Percentiles rank a stretch among this genome's conserved stretches.
phyloP scores from a whole-genome alignment of 2,113 vertebrate species.

The Lanius ludovicianus region DNA sequence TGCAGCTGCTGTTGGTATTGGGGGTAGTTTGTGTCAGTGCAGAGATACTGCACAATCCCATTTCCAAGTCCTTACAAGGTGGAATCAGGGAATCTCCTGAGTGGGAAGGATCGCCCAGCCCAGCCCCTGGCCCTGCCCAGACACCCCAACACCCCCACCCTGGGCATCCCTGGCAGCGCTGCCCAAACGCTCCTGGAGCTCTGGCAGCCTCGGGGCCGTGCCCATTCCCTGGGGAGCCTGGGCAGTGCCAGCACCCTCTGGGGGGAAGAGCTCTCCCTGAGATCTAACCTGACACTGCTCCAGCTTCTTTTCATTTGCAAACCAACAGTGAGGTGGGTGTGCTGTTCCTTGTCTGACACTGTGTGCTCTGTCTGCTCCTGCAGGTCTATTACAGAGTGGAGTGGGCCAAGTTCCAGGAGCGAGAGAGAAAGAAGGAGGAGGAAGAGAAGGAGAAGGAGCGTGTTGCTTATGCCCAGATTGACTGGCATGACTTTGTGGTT shows the following conservation, averaged over 20 bases:
- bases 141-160: accelerated
- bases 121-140: background rate
- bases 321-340: accelerated
- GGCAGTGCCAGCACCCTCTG: background rate
- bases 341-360: background rate
- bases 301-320: background rate
- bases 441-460: slow-evolving; percentile 96
- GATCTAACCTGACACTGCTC: accelerated
- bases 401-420: slow-evolving; percentile 98
- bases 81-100: background rate
- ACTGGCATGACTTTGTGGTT: slow-evolving; percentile 99
- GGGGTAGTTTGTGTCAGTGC: background rate
- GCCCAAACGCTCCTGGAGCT: background rate
- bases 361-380: background rate
- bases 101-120: background rate
- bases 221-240: background rate
- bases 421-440: slow-evolving; percentile 96
- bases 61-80: background rate
- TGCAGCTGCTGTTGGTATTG: accelerated
- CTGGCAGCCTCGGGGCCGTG: background rate
- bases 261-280: background rate
- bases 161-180: accelerated
- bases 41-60: background rate
- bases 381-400: slow-evolving; percentile 97
- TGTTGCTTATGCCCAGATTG: slow-evolving; percentile 96